Base-by-base conservation (phyloP, 2,888 invertebrate genomes). In the Agriopis marginaria region DNA sequence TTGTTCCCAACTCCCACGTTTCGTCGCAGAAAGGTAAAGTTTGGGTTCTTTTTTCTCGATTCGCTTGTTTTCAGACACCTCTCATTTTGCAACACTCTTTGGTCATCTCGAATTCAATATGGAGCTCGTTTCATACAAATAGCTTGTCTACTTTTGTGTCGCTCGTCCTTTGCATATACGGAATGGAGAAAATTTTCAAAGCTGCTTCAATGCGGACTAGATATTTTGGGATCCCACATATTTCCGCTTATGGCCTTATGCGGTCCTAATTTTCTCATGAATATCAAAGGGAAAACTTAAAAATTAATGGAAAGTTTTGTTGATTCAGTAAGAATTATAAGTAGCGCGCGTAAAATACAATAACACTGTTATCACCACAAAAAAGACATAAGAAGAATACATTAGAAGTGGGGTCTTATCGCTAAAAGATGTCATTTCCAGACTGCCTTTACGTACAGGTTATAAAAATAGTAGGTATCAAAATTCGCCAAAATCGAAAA, bases 1-100 rank as follows among this genome's bases (percentile, higher is more conserved):
- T 93, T 92, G 91, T 92, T 87, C 79, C 81, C 83, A 87, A 88
- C 88, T 88, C 88, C 81, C 6, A 80, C 82, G 86, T 88, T 88
- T 86, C 86, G 86, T 89, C 83, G 81, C 85, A 86, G 85, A 86
- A 87, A 88, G 83, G 83, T 84, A 80, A 83, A 82, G 82, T 86
- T 82, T 77, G 77, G 76, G 68, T 79, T 80, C 79, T 85, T 83
- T 83, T 82, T 81, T 83, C 83, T 86, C 75, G 71, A 78, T 75
- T 78, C 79, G 81, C 81, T 82, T 86, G 81, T 87, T 86, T 86
- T 82, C 82, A 84, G 77, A 82, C 86, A 85, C 81, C 84, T 86
- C 81, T 82, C 82, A 84, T 85, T 85, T 83, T 68, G 76, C 75
- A 79, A 80, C 79, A 79, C 78, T 78, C 77, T 82, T 82, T 68